Conservation (phyloP, 1,140 invertebrate genomes). For the Drosophila fuyamai region DNA sequence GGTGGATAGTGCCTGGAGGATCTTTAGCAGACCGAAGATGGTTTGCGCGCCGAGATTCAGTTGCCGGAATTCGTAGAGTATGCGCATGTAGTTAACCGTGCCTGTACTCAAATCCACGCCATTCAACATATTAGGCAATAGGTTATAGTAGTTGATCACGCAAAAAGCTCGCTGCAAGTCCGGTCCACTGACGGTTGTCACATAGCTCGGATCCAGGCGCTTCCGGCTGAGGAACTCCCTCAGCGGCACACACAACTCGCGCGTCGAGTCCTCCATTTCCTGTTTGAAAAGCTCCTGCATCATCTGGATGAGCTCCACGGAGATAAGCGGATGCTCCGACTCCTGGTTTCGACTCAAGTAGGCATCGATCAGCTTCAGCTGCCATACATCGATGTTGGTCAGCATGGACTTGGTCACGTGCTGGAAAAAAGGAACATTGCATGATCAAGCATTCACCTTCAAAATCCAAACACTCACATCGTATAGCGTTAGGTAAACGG, state of each 20-base stretch:
- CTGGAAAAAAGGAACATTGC: constrained; percentile 10
- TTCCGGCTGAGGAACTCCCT: constrained; percentile 63
- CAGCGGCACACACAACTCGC: constrained; percentile 53
- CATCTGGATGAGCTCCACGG: constrained; percentile 74
- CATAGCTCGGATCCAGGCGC: constrained; percentile 59
- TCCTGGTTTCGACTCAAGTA: constrained; percentile 45
- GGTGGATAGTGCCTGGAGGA: constrained; percentile 74
- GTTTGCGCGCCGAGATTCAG: constrained; percentile 76
- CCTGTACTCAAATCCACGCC: constrained; percentile 66
- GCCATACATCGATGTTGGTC: constrained; percentile 79
- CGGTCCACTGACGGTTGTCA: constrained; percentile 57
- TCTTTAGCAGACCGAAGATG: constrained; percentile 71
- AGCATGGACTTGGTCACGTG: constrained; percentile 60
- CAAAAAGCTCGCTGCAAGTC: constrained; percentile 85
- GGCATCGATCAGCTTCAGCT: constrained; percentile 68
- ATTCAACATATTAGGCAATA: constrained; percentile 85
- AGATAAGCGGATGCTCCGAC: constrained; percentile 59
- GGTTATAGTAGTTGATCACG: constrained; percentile 87
- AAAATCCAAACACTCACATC: constrained; percentile 86
- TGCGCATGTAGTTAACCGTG: constrained; percentile 74
- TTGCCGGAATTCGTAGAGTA: constrained; percentile 78
- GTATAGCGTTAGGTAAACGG: constrained; percentile 89
- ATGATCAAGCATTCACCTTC: no score
- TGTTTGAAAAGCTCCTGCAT: constrained; percentile 71
- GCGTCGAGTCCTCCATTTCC: constrained; percentile 56